Percentiles rank a stretch among this genome's conserved stretches.
These are phyloP conservation scores for Rhorus exstirpatorius DNA, from an alignment of 2,888 invertebrate species.

Conservation along the genomic window DNA sequence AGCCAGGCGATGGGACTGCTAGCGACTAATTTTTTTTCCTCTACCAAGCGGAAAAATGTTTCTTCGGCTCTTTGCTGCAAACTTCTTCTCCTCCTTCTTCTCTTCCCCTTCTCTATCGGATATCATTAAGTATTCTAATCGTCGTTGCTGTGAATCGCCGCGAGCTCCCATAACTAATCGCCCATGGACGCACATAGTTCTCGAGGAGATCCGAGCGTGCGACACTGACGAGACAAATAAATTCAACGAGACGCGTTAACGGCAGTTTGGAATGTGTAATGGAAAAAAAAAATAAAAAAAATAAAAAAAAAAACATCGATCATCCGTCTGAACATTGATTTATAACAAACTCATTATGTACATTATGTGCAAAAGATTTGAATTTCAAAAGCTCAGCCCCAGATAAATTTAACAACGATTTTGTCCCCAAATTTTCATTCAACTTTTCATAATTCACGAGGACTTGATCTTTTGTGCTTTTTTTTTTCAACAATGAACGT, in stretches of 20 bases:
- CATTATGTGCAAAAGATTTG: constrained; percentile 35
- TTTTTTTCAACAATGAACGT: background rate
- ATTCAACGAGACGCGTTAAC: constrained; percentile 5
- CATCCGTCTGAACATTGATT: constrained; percentile 28
- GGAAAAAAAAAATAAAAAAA: constrained; percentile 15
- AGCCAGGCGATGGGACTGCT: background rate
- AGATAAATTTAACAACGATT: background rate
- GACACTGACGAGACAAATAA: background rate
- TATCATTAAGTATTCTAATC: constrained; percentile 33
- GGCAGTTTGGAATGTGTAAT: background rate
- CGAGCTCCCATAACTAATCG: background rate
- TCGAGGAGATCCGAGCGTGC: background rate
- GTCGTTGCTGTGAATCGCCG: background rate
- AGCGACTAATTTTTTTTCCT: constrained; percentile 33
- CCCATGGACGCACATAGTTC: constrained; percentile 3
- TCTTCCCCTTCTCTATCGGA: background rate
- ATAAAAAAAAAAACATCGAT: constrained; percentile 13
- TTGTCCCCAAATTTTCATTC: constrained; percentile 4
- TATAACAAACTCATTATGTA: constrained; percentile 58
- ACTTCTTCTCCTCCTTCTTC: background rate
- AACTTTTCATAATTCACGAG: background rate
- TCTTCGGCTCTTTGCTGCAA: background rate
- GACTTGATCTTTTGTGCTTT: background rate
- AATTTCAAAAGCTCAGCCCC: background rate
- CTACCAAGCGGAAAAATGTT: constrained; percentile 2